phyloP scores from a whole-genome alignment of 2,888 invertebrate genomes.

The Drosophila nr. fundita region DNA sequence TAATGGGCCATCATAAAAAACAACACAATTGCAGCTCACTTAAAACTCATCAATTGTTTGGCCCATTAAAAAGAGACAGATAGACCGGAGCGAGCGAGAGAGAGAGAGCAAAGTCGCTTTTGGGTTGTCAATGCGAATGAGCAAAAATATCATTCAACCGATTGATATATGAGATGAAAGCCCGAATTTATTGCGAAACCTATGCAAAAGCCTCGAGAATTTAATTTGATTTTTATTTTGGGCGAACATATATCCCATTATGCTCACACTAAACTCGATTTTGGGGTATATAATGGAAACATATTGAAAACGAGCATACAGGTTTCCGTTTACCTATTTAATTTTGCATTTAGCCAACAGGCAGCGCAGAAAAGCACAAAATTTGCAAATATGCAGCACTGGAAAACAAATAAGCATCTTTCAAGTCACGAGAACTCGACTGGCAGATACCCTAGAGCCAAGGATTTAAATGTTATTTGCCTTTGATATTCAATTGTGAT shows the following conservation, averaged over 20 bases:
- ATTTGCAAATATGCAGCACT: not conserved
- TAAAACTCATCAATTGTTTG: constrained; percentile 69
- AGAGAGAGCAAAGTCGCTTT: not conserved
- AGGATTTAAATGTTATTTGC: no score
- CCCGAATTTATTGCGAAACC: not conserved
- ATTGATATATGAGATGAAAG: constrained; percentile 65
- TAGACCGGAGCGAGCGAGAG: not conserved
- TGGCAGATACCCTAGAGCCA: not conserved
- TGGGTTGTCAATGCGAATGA: constrained; percentile 65
- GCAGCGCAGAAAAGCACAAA: not conserved
- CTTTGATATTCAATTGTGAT: not conserved
- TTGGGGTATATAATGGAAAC: not conserved
- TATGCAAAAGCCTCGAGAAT: not conserved
- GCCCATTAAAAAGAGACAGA: constrained; percentile 46
- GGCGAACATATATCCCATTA: not conserved
- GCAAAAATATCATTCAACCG: constrained; percentile 71
- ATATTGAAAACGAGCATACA: not conserved
- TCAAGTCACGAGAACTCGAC: not conserved
- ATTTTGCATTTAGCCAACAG: not conserved
- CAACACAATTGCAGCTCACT: constrained; percentile 65
- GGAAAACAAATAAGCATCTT: not conserved
- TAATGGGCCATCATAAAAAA: constrained; percentile 60
- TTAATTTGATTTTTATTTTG: not conserved
- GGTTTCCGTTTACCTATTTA: not conserved
- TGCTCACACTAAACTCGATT: not conserved